Evolutionary conservation across 1,140 invertebrate species (phyloP), one percentile per base, ranked within the genome.

Genomic region (Gonatopus flavifemur): DNA sequence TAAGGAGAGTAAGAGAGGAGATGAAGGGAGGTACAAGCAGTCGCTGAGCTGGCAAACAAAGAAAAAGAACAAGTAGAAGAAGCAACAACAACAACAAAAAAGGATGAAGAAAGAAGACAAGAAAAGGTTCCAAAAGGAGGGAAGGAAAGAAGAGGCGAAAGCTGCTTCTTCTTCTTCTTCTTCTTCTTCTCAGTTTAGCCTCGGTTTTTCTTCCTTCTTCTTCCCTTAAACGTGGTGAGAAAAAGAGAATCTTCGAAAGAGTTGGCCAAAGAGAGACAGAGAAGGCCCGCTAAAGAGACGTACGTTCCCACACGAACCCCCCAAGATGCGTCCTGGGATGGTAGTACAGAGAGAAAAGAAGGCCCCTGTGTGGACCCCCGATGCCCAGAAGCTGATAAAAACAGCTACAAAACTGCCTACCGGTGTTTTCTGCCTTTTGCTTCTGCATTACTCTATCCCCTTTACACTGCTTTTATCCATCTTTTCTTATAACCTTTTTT

Each of bases 311-410:
- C 69, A 77, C 68, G 66, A 76, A 71, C 74, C 73, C 65, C 73
- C 74, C 74, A 76, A 76, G 73, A 77, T 77, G 75, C 74, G 73
- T 75, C 69, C 62, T 52, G 66, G 62, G 65, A 60, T 63, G 58
- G 55, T 66, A 59, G 59, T 35, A n/a, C n/a, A n/a, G n/a, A n/a
- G n/a, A n/a, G n/a, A n/a, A n/a, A n/a, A n/a, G n/a, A n/a, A n/a
- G n/a, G n/a, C n/a, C n/a, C n/a, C n/a, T n/a, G 60, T 46, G 63
- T 66, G 63, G 68, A 67, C 66, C 69, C 64, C 63, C 64, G 66
- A 78, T 76, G 69, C 72, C 72, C 70, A 76, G 74, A 74, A 77
- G 73, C 74, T 75, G 72, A 77, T 77, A 77, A 76, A 78, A 76
- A 76, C 71, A 73, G 71, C 73, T 76, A 75, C 74, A 77, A 77